Conservation (phyloP, 2,888 invertebrate genomes). For the Caenorhabditis sp. region DNA sequence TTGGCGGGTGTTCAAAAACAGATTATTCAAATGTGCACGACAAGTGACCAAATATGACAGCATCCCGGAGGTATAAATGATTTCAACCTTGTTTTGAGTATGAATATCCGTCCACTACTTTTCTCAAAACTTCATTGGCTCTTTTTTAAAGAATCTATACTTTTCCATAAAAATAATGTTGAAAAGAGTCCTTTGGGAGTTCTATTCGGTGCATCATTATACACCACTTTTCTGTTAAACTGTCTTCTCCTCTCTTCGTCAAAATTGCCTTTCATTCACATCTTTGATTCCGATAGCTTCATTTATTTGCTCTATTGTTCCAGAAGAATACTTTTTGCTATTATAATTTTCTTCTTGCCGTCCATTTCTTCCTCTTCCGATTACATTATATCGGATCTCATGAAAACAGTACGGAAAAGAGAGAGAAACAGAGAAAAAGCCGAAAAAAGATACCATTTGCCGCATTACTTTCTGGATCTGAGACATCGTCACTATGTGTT, state of each 20-base stretch:
- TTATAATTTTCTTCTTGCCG: neutral
- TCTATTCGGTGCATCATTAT: neutral
- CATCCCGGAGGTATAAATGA: too few relatives aligned
- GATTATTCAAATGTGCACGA: too few relatives aligned
- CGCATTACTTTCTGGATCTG: slow-evolving; percentile 34
- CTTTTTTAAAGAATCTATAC: too few relatives aligned
- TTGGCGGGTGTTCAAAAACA: slow-evolving; percentile 29
- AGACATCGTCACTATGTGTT: neutral
- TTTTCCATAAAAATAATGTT: too few relatives aligned
- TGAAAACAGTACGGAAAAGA: neutral
- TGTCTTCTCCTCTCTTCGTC: slow-evolving; percentile 1
- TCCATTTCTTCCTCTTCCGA: neutral
- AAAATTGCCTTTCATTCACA: slow-evolving; percentile 15
- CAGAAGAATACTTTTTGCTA: too few relatives aligned
- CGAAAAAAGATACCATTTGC: slow-evolving; percentile 14
- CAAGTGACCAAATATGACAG: too few relatives aligned
- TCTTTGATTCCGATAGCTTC: too few relatives aligned
- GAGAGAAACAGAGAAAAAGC: neutral
- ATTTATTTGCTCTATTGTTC: too few relatives aligned
- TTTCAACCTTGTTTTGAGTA: too few relatives aligned
- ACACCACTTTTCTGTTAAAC: neutral
- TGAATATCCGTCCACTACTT: too few relatives aligned
- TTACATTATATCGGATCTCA: slow-evolving; percentile 34
- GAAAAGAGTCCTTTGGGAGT: slow-evolving; percentile 9
- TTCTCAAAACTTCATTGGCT: too few relatives aligned